phyloP scores from a whole-genome alignment of 2,113 vertebrate genomes.

The Mus musculus region GRCm39 chr13:42476001-42476500 shows the following conservation, averaged over 20 bases:
- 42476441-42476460: constrained; percentile 56
- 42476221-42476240: neutral
- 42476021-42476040: neutral
- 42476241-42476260: neutral
- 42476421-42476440: neutral
- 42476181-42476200: neutral
- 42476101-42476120: constrained; percentile 1
- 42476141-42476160: neutral
- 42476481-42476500: constrained; percentile 28
- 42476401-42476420: neutral
- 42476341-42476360: neutral
- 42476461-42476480: constrained; percentile 16
- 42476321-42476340: neutral
- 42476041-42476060: neutral
- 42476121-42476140: neutral
- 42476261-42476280: neutral
- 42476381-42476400: neutral
- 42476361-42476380: neutral
- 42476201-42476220: constrained; percentile 25
- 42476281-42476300: neutral
- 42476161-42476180: no score
- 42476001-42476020: neutral
- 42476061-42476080: neutral
- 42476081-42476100: neutral
- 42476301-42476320: neutral